Evolutionary conservation across 2,888 invertebrate species (phyloP).

Genomic region (Molorchus minor): DNA sequence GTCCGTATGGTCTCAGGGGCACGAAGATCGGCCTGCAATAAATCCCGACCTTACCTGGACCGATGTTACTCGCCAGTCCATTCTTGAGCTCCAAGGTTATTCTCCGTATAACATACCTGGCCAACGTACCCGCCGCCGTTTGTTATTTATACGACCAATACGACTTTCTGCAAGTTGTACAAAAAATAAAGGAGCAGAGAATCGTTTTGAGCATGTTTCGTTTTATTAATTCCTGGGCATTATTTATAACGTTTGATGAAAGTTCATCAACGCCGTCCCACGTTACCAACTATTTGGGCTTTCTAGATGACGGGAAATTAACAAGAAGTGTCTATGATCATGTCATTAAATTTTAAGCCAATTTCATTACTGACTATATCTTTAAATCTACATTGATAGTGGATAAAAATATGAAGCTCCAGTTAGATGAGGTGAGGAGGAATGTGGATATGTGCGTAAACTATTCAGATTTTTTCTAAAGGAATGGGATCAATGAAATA

Average conservation of each 20-base stretch:
- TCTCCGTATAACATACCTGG: conserved; percentile 54
- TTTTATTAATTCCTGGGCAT: conserved; percentile 37
- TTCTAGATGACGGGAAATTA: neutral
- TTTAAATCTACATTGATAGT: too few species aligned
- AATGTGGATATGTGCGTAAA: too few species aligned
- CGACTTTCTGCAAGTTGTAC: conserved; percentile 49
- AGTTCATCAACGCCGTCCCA: conserved; percentile 28
- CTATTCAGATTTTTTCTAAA: too few species aligned
- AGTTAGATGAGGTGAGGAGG: too few species aligned
- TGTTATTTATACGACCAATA: conserved; percentile 52
- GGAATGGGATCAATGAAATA: too few species aligned
- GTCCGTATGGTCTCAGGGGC: conserved; percentile 24
- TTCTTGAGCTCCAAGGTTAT: conserved; percentile 59
- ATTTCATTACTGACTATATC: too few species aligned
- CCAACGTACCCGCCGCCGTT: conserved; percentile 54
- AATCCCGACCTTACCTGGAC: conserved; percentile 54
- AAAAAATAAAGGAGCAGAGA: conserved; percentile 32
- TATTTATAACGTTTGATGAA: conserved; percentile 33
- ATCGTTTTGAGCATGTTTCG: conserved; percentile 35
- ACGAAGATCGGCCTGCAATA: conserved; percentile 33
- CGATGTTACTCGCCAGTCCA: conserved; percentile 54
- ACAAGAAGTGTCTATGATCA: neutral
- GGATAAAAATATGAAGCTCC: too few species aligned
- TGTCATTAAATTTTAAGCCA: neutral
- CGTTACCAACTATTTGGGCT: neutral